Evolutionary conservation across 35 echinoderm and acorn worm genomes (phyloP).

Genomic region (Chiridota heheva): DNA sequence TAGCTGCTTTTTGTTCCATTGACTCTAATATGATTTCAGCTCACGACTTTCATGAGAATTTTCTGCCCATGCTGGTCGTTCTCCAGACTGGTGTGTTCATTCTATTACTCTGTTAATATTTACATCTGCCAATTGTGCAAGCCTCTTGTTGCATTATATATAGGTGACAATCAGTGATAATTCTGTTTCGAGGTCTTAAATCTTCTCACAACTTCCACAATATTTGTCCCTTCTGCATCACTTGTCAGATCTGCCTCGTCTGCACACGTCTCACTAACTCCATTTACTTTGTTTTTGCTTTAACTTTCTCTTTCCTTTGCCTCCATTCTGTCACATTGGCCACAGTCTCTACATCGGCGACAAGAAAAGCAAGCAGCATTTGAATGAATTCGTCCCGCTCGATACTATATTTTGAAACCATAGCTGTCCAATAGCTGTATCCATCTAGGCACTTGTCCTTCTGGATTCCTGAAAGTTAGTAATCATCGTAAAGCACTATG

Average conservation of each 20-base stretch:
- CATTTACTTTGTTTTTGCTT: neutral
- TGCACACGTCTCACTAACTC: neutral
- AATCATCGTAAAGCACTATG: constrained; percentile 36
- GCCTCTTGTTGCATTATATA: neutral
- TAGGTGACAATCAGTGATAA: neutral
- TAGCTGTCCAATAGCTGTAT: constrained; percentile 30
- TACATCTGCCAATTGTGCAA: neutral
- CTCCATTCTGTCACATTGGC: neutral
- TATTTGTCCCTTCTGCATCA: neutral
- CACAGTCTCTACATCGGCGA: constrained; percentile 31
- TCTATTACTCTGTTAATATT: neutral
- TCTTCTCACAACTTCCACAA: neutral
- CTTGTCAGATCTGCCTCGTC: too few species aligned
- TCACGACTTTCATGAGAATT: neutral
- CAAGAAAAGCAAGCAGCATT: constrained; percentile 60
- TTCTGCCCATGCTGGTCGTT: constrained; percentile 1
- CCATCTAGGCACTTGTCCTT: constrained; percentile 43
- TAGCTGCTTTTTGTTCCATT: constrained; percentile 26
- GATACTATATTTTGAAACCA: constrained; percentile 10
- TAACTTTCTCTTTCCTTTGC: neutral
- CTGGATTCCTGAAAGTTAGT: constrained; percentile 39
- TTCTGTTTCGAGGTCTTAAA: neutral
- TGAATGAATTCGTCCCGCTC: constrained; percentile 16
- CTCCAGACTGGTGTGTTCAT: neutral
- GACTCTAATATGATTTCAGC: constrained; percentile 12